Evolutionary conservation across 2,797 vertebrate species (phyloP), one percentile per base, ranked within the genome.

Genomic region (Ctenosaura bakeri): DNA sequence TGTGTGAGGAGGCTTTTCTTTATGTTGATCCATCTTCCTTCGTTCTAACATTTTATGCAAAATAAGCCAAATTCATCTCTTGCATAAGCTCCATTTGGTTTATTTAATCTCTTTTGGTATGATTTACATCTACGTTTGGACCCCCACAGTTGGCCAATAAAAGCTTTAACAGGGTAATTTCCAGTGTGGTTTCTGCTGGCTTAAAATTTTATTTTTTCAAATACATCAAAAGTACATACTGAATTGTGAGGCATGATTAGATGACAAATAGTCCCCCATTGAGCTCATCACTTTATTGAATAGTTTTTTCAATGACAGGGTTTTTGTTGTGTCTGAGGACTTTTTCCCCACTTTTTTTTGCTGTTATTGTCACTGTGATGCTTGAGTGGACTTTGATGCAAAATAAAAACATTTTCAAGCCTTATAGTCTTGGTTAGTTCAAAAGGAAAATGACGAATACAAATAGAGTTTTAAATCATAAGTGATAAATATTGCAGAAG

Each of bases 51-150:
- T 82, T 77, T 83, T 77, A 62, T 42, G 46, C 71, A 83, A 83
- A 82, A 74, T 76, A 87, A 42, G 56, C 79, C 71, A 87, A 77
- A 87, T 77, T 90, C 46, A 83, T 42, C 42, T 59, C 50, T 90
- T 79, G 24, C 29, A 54, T n/a, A 80, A 62, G 38, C 66, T 85
- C 35, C n/a, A 54, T 80, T 90, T 74, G 54, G 77, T 9, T 80
- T 86, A 79, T 90, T 85, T 54, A 85, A 56, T 86, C 6, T 86
- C 38, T 90, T 46, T 42, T 74, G 14, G 69, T 46, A 77, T 87
- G n/a, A 50, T 83, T 87, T 83, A 87, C 73, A 64, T 24, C 56
- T n/a, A 52, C 32, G 38, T 87, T 66, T n/a, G 83, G 69, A 82
- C 76, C 56, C 42, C 32, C 56, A 52, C 29, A 74, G 85, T 66